Evolutionary conservation across 1,140 invertebrate genomes (phyloP).

Genomic region (Habropoda laboriosa): DNA sequence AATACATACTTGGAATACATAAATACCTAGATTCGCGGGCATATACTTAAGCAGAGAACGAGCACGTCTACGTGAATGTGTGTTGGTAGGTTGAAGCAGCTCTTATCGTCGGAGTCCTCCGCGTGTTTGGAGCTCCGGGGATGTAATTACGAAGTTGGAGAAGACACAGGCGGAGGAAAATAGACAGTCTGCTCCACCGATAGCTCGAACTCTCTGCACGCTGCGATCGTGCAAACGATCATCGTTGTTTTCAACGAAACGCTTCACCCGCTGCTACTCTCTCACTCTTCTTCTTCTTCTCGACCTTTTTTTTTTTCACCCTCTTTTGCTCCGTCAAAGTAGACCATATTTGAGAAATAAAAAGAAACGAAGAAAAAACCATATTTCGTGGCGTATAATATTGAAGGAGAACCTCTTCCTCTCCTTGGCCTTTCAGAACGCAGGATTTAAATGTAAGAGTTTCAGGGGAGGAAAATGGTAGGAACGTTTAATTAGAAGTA

Average conservation of each 20-base stretch:
- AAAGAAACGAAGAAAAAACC: not conserved
- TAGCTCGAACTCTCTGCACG: constrained; percentile 4
- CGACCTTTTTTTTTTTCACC: not conserved
- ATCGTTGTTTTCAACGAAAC: constrained; percentile 51
- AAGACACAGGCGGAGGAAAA: constrained; percentile 17
- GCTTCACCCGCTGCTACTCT: constrained; percentile 27
- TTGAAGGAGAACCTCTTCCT: constrained; percentile 24
- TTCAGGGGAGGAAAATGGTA: not conserved
- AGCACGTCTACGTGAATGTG: not conserved
- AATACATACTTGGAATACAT: not conserved
- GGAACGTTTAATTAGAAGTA: constrained; percentile 15
- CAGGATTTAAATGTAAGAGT: constrained; percentile 20
- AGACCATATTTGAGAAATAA: not conserved
- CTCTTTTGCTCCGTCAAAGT: not conserved
- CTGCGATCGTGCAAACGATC: constrained; percentile 15
- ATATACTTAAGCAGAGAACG: not conserved
- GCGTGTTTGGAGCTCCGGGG: constrained; percentile 31
- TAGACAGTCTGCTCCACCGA: constrained; percentile 22
- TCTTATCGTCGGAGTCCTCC: constrained; percentile 54
- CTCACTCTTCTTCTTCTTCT: not conserved
- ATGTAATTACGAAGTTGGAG: constrained; percentile 59
- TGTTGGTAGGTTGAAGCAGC: constrained; percentile 2
- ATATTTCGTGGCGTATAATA: constrained; percentile 3
- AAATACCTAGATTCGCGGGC: constrained; percentile 6
- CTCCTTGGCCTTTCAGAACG: not conserved